phyloP scores from a whole-genome alignment of 2,888 invertebrate genomes.

The Caenorhabditis imperialis region DNA sequence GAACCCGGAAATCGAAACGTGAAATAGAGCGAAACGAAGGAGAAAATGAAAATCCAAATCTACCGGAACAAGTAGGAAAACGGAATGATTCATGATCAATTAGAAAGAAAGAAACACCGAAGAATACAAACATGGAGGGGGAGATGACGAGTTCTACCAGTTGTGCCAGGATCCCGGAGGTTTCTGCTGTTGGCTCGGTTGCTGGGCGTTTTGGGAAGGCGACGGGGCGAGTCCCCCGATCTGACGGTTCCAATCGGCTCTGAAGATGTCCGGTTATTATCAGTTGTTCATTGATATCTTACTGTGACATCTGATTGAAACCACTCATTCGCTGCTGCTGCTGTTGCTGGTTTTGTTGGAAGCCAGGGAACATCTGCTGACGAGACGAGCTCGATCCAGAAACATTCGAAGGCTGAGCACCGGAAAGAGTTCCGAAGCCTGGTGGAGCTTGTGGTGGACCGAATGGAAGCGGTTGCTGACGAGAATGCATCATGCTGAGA shows the following conservation, averaged over 20 bases:
- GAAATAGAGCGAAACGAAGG: not conserved
- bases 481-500: conserved; percentile 22
- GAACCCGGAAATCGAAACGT: too few relatives aligned
- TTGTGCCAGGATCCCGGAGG: not conserved
- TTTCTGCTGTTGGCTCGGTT: conserved; percentile 15
- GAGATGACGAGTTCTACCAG: not conserved
- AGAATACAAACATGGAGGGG: not conserved
- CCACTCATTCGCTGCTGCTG: too few relatives aligned
- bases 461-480: conserved; percentile 32
- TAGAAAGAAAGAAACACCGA: conserved; percentile 4
- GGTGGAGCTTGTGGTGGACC: conserved; percentile 30
- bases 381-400: not conserved
- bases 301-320: not conserved
- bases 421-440: conserved; percentile 20
- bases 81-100: not conserved
- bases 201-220: too few relatives aligned
- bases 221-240: conserved; percentile 8
- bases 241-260: conserved; percentile 35
- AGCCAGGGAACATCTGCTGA: conserved; percentile 8
- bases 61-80: not conserved
- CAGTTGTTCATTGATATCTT: not conserved
- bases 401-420: not conserved
- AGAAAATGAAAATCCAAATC: not conserved
- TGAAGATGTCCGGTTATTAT: not conserved
- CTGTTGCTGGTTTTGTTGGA: conserved; percentile 1